Evolutionary conservation across 2,888 invertebrate species (phyloP), one percentile per base, ranked within the genome.

Genomic region (Amorpha juglandis): DNA sequence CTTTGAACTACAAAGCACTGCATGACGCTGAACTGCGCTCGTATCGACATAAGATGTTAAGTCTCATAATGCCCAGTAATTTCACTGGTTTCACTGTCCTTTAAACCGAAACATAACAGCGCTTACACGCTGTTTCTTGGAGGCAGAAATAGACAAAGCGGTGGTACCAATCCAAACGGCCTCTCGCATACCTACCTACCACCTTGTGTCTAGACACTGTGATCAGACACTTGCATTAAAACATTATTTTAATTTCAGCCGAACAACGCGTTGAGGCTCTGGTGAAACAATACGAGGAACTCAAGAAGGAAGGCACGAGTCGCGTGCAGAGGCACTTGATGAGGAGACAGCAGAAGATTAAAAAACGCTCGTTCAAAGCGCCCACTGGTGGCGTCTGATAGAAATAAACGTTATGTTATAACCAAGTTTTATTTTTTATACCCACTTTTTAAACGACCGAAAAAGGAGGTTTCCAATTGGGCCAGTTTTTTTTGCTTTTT

Each of bases 301-400:
- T 98, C 62, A 98, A 98, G 86, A 89, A 87, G 58, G 94, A 95
- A 76, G 95, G 95, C 63, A 91, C 94, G 0, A 97, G 97, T 11
- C 96, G 96, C 77, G 86, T 98, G 1, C 95, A 96, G 72, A 96
- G 97, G 73, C 98, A 98, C 80, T 94, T 98, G 72, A 96, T 96
- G 77, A 96, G 97, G 71, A 94, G 97, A 67, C 95, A 97, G 21
- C 98, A 97, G 82, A 98, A 97, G 84, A 94, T 96, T 68, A 93
- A 94, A 69, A 92, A 92, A 71, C 83, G 85, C 6, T 92, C 91
- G 0, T 79, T 87, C 67, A 86, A 72, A 69, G 89, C 86, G 0
- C 91, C 92, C 7, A 82, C 86, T 1, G 89, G 85, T 53, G 81
- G 27, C 1, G 27, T 74, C 75, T 87, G 68, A 85, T 42, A 19